Conservation (phyloP, 2,113 vertebrate species). For the Tenebrosternarchus preto region DNA sequence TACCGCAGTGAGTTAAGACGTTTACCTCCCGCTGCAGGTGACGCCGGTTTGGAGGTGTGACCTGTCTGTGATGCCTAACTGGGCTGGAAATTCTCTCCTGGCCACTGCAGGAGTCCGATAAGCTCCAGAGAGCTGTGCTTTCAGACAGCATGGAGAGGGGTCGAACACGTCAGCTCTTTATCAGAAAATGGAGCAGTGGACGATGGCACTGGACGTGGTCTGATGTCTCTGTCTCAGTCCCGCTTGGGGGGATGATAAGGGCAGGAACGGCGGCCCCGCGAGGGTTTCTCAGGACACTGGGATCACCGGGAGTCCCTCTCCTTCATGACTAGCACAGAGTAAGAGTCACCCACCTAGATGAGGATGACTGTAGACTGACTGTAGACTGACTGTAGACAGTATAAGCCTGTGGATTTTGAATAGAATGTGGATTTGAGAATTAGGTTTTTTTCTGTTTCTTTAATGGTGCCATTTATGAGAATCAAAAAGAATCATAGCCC, state of each 20-base stretch:
- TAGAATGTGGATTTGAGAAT: constrained; percentile 24
- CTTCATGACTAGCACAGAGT: constrained; percentile 24
- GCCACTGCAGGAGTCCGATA: constrained; percentile 57
- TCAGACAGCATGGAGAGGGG: constrained; percentile 46
- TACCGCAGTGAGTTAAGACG: constrained; percentile 31
- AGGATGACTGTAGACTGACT: background rate
- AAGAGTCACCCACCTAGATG: background rate
- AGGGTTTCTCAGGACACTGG: background rate
- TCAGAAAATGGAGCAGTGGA: constrained; percentile 64
- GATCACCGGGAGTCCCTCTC: background rate
- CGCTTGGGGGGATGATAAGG: constrained; percentile 45
- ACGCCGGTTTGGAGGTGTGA: constrained; percentile 31
- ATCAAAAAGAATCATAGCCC: constrained; percentile 20
- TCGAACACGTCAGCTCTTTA: constrained; percentile 51
- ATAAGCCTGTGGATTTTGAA: background rate
- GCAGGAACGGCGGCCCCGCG: background rate
- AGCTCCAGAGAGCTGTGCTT: constrained; percentile 50
- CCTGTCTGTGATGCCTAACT: constrained; percentile 31
- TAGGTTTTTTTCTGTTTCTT: too few relatives aligned
- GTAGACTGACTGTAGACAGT: too few relatives aligned
- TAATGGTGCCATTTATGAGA: background rate
- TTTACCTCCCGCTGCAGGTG: constrained; percentile 25
- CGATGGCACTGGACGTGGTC: constrained; percentile 27
- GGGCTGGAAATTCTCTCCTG: constrained; percentile 42
- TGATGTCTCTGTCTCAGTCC: background rate